Percentiles rank a stretch among this genome's conserved stretches.
These are phyloP conservation scores for Cheilosia urbana DNA, from an alignment of 2,888 invertebrate genomes.

Conservation along the genomic window DNA sequence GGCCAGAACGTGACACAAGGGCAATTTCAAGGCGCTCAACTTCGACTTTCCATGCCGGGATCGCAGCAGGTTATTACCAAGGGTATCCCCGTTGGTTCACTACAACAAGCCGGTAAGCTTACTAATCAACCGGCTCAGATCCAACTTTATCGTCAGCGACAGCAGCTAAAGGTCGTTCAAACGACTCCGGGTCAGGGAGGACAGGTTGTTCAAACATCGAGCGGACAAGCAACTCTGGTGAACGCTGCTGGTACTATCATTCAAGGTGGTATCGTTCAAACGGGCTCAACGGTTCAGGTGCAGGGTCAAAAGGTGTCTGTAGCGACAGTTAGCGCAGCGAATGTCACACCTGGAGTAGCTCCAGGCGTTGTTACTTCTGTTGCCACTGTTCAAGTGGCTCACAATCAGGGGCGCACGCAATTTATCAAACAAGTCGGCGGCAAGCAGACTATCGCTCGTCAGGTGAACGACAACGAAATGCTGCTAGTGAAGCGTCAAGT, in stretches of 20 bases:
- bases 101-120: conserved; percentile 82
- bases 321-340: conserved; percentile 80
- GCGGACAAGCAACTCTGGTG: conserved; percentile 80
- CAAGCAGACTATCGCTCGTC: conserved; percentile 84
- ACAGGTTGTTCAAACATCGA: conserved; percentile 81
- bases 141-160: conserved; percentile 83
- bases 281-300: conserved; percentile 80
- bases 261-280: conserved; percentile 82
- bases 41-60: conserved; percentile 81
- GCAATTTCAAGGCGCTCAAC: conserved; percentile 82
- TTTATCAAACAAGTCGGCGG: conserved; percentile 83
- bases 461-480: conserved; percentile 86
- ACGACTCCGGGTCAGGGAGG: conserved; percentile 77
- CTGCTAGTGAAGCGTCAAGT: conserved; percentile 85
- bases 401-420: conserved; percentile 82
- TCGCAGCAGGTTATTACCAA: conserved; percentile 82
- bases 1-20: conserved; percentile 80
- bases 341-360: conserved; percentile 77
- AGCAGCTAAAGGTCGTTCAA: conserved; percentile 81
- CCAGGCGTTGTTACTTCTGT: conserved; percentile 82
- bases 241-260: conserved; percentile 82
- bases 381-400: conserved; percentile 85
- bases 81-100: conserved; percentile 81
- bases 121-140: conserved; percentile 81
- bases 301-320: conserved; percentile 83